Evolutionary conservation across 2,797 vertebrate genomes (phyloP), one percentile per base, ranked within the genome.

Genomic region (Alosa sapidissima): DNA sequence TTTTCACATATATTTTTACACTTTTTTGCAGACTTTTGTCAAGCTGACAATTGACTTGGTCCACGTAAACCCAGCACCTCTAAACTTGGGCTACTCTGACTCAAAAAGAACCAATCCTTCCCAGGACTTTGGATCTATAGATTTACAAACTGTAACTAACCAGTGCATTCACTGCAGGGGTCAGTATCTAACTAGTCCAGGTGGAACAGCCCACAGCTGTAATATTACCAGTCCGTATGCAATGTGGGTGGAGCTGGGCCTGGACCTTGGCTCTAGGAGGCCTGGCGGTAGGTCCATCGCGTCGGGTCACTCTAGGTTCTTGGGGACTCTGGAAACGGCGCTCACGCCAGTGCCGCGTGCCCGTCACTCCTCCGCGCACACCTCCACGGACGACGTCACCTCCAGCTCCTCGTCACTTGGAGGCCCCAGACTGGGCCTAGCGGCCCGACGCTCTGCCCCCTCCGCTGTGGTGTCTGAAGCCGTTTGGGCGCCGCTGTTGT

Each of bases 331-430:
- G 21, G n/a, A 24, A 21, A 24, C 58, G 21, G 19, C 54, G 11
- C 11, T 52, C 51, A 52, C 51, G 14, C 51, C 55, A 5, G 19
- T n/a, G 55, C 13, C 36, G 5, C 1, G 68, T 75, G 68, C 68
- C 16, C 33, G 10, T 78, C 72, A 78, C 72, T 78, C 72, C 13
- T 78, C 72, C 6, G 36, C 41, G 19, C 72, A 78, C 72, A 85
- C 83, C 33, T 81, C 51, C 13, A 13, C 82, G 16, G 58, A 84
- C 11, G 83, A 89, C n/a, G 83, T 85, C 58, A 84, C 51, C 82
- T 87, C 82, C 1, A 82, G 60, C 2, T 94, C 92, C 82, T 93
- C 92, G 41, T 47, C 41, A 1, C 16, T 41, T 13, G 91, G 92
- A 92, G 82, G 91, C 91, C n/a, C 86, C 87, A 60, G 93, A 90